These are phyloP conservation scores for Sciurus niger DNA, from an alignment of 2,113 vertebrate genomes.

Conservation along the genomic window DNA sequence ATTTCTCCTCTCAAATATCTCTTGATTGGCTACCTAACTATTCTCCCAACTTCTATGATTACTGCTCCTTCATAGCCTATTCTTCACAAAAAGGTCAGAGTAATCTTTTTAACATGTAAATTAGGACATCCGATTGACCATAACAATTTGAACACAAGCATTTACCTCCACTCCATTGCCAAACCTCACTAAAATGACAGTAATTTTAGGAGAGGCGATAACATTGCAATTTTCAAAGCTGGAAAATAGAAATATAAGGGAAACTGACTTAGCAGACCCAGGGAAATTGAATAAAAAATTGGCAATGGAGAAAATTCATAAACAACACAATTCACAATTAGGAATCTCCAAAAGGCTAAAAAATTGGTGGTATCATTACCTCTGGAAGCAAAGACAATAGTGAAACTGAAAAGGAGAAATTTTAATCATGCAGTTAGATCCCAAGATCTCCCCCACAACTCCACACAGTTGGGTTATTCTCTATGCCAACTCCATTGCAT, in stretches of 20 bases:
- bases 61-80: neutral
- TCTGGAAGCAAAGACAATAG: conserved; percentile 28
- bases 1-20: conserved; percentile 54
- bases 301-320: conserved; percentile 24
- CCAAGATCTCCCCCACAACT: neutral
- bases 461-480: neutral
- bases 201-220: conserved; percentile 36
- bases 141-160: conserved; percentile 57
- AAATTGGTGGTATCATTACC: neutral
- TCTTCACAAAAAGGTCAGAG: conserved; percentile 48
- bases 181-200: conserved; percentile 47
- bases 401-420: conserved; percentile 50
- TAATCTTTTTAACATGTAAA: conserved; percentile 67
- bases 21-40: neutral
- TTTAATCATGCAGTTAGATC: conserved; percentile 27
- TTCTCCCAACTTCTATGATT: conserved; percentile 36
- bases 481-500: neutral
- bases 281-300: conserved; percentile 59
- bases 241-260: conserved; percentile 53
- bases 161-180: conserved; percentile 13
- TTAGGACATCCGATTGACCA: conserved; percentile 11
- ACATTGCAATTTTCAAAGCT: conserved; percentile 42
- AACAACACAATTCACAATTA: conserved; percentile 40
- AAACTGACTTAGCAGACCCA: conserved; percentile 51
- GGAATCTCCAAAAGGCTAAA: conserved; percentile 20